Base-by-base conservation (phyloP, 2,797 vertebrate genomes). In the Acrocephalus scirpaceus region DNA sequence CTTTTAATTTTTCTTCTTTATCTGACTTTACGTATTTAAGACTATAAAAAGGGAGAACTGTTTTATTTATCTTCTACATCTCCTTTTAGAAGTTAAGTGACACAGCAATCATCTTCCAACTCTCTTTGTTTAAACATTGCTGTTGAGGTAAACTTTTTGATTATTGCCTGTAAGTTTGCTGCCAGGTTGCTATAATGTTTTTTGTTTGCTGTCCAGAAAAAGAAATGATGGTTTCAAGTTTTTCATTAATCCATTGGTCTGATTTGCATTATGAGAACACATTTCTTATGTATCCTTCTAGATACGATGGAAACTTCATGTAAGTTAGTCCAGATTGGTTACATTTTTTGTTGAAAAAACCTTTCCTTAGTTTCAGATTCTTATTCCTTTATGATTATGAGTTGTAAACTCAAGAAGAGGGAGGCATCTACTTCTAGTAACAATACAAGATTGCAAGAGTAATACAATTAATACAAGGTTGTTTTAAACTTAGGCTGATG, bases 191-290 rank as follows among this genome's bases (percentile, higher is more conserved):
- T 75, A 4, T 15, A 4, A 32, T 21, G 9, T 13, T 58, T 53
- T 62, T 78, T 57, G 2, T n/a, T 70, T 93, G 36, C 7, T 78
- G 32, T 74, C 11, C 13, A 32, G 81, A 30, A 78, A 75, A 80
- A 62, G 4, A 53, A 67, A 57, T 26, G 6, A 36, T 21, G 1
- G 5, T 50, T 94, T 90, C 26, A 65, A 36, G n/a, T 48, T 72
- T 87, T 57, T 73, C n/a, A 7, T 74, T 72, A 61, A 70, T 38
- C 4, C 9, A 6, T 60, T 36, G 5, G 2, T 17, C 25, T 54
- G 27, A 79, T 89, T 19, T 1, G 0, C 42, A 45, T 44, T 2
- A 25, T 5, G 1, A 34, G 11, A 23, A 65, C 34, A 45, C 5
- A 30, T 69, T 71, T 82, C 32, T 42, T 60, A 21, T 9, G 2